Evolutionary conservation across 2,888 invertebrate genomes (phyloP).

Genomic region (Gasteruption jaculator): DNA sequence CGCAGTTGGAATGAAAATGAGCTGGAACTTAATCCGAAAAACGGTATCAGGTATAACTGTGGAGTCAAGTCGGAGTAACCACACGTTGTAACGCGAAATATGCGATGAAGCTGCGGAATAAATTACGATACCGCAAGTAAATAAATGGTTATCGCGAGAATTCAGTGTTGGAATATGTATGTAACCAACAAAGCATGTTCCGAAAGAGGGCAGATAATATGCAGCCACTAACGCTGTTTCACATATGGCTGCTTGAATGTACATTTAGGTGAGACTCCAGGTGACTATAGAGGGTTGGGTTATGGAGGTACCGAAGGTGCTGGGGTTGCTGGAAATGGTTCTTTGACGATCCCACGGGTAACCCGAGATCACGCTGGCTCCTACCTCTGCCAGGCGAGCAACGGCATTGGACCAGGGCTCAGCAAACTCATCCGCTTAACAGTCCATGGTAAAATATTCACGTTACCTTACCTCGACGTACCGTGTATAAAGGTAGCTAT

Average conservation of each 20-base stretch:
- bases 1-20: too few species aligned
- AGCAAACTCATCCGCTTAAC: constrained; percentile 61
- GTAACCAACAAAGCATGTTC: background rate
- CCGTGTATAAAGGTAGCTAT: constrained; percentile 1
- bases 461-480: constrained; percentile 18
- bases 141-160: too few species aligned
- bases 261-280: constrained; percentile 49
- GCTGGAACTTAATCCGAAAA: too few species aligned
- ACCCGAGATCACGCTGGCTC: constrained; percentile 56
- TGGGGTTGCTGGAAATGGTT: constrained; percentile 54
- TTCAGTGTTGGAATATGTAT: too few species aligned
- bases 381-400: constrained; percentile 60
- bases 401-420: constrained; percentile 60
- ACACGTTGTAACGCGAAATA: too few species aligned
- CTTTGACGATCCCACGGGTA: constrained; percentile 55
- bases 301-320: constrained; percentile 49
- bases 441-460: constrained; percentile 57
- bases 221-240: too few species aligned
- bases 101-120: too few species aligned
- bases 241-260: too few species aligned
- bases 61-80: too few species aligned
- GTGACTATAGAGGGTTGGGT: constrained; percentile 56
- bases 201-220: too few species aligned
- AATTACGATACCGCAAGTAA: too few species aligned
- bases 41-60: too few species aligned